Percentiles rank a stretch among this genome's conserved stretches.
Evolutionary conservation across 2,888 invertebrate genomes (phyloP).

Genomic region (Epiblema foenella): DNA sequence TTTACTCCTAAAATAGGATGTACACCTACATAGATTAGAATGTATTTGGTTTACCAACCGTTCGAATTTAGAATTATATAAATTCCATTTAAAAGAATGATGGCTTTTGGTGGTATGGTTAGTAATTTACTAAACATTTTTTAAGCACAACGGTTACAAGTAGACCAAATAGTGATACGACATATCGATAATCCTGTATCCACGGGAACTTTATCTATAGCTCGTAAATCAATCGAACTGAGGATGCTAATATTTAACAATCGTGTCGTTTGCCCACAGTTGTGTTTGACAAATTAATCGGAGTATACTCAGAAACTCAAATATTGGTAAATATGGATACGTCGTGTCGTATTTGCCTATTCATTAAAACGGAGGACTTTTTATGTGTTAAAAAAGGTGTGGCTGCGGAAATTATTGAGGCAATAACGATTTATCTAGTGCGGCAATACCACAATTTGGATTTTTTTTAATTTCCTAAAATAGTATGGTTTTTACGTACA

Average conservation of each 20-base stretch:
- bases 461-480: neutral
- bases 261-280: constrained; percentile 18
- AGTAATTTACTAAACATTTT: neutral
- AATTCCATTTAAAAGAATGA: too few species aligned
- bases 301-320: constrained; percentile 10
- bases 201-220: constrained; percentile 18
- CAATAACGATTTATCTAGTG: neutral
- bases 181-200: constrained; percentile 16
- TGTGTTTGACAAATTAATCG: constrained; percentile 17
- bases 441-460: neutral
- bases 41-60: too few species aligned
- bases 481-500: too few species aligned
- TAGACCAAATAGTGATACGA: constrained; percentile 13
- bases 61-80: too few species aligned
- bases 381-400: neutral
- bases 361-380: neutral
- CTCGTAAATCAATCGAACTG: constrained; percentile 28
- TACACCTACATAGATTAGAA: too few species aligned
- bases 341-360: constrained; percentile 1
- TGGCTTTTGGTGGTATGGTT: too few species aligned
- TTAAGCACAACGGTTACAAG: constrained; percentile 9
- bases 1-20: too few species aligned
- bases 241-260: constrained; percentile 33
- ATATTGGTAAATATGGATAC: neutral
- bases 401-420: too few species aligned